These are phyloP conservation scores for Cyphomyrmex costatus DNA, from an alignment of 1,140 invertebrate genomes.

Conservation along the genomic window DNA sequence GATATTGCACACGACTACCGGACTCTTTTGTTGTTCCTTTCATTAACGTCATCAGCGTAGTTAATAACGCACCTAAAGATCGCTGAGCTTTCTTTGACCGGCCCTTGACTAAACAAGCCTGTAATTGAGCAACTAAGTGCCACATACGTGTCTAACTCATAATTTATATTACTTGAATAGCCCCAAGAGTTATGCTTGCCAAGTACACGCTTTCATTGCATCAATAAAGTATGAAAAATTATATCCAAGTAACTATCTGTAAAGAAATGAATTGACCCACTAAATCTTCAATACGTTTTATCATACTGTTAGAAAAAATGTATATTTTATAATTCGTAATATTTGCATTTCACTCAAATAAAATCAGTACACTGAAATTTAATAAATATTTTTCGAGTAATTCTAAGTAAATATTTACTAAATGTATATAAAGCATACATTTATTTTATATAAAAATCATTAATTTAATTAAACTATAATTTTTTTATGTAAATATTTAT, in stretches of 20 bases:
- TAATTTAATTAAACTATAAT: no score
- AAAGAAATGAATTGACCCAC: no score
- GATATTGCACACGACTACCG: background rate
- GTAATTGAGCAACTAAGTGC: slow-evolving; percentile 31
- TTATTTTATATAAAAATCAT: no score
- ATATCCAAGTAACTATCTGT: background rate
- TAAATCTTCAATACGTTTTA: no score
- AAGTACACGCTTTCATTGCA: background rate
- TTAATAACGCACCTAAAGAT: slow-evolving; percentile 38
- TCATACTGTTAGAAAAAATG: no score
- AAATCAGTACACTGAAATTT: no score
- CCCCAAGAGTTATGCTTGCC: background rate
- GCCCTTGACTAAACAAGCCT: slow-evolving; percentile 15
- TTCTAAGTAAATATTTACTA: no score
- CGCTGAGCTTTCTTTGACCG: slow-evolving; percentile 16
- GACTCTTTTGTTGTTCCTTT: background rate
- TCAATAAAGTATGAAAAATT: background rate
- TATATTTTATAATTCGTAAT: no score
- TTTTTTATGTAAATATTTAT: no score
- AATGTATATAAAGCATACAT: no score
- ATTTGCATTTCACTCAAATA: no score
- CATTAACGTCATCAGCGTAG: background rate
- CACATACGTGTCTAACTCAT: background rate
- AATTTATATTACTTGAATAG: slow-evolving; percentile 23
- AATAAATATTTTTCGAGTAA: no score